A percentile compares a stretch with the other conserved stretches of the same genome.
Evolutionary conservation across 1,140 invertebrate species (phyloP).

Genomic region (Panagrolaimus sp.): DNA sequence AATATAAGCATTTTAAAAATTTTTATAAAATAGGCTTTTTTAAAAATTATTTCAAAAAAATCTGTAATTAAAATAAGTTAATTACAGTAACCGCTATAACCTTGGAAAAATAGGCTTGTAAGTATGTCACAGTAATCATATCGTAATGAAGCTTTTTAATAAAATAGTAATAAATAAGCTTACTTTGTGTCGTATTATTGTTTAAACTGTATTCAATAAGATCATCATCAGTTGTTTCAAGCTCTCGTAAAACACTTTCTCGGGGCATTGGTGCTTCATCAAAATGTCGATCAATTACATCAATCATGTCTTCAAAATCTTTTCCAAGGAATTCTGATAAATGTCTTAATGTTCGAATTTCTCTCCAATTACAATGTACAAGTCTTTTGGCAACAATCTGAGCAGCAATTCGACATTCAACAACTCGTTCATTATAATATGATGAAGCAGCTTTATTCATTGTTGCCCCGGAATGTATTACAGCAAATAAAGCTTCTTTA

Average conservation of each 20-base stretch:
- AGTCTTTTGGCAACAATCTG: slow-evolving; percentile 63
- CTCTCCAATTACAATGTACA: slow-evolving; percentile 22
- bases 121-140: too few relatives aligned
- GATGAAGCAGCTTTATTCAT: slow-evolving; percentile 79
- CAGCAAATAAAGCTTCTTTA: slow-evolving; percentile 75
- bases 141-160: too few relatives aligned
- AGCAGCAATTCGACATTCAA: slow-evolving; percentile 83
- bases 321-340: slow-evolving; percentile 59
- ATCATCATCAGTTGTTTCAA: slow-evolving; percentile 67
- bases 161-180: slow-evolving; percentile 16
- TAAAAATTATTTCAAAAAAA: too few relatives aligned
- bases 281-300: slow-evolving; percentile 66
- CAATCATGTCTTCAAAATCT: slow-evolving; percentile 68
- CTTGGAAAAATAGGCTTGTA: too few relatives aligned
- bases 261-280: slow-evolving; percentile 61
- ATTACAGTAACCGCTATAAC: too few relatives aligned
- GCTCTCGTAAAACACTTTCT: slow-evolving; percentile 69
- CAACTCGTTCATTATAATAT: slow-evolving; percentile 73
- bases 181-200: slow-evolving; percentile 63
- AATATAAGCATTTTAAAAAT: too few relatives aligned
- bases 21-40: too few relatives aligned
- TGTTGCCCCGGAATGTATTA: slow-evolving; percentile 80
- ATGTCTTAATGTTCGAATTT: slow-evolving; percentile 27
- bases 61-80: too few relatives aligned
- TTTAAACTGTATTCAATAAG: slow-evolving; percentile 68